Evolutionary conservation across 1,140 invertebrate genomes (phyloP).

Genomic region (Latrodectus geometricus): DNA sequence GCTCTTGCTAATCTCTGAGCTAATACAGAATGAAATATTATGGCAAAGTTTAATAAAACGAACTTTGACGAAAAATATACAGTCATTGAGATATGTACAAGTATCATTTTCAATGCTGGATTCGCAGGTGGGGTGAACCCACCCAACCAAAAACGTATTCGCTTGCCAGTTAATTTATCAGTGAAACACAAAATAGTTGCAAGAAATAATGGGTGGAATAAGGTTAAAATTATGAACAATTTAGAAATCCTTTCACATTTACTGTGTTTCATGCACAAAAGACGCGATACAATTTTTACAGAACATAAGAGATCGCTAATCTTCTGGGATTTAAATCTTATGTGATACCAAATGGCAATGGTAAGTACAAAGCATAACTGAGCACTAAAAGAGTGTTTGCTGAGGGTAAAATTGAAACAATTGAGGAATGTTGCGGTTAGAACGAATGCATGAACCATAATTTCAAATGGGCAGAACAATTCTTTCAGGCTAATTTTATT

Average conservation of each 20-base stretch:
- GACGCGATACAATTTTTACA: not conserved
- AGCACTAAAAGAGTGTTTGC: no score
- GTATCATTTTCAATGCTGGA: not conserved
- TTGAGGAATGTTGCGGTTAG: no score
- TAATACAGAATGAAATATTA: not conserved
- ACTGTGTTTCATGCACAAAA: not conserved
- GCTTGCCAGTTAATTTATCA: not conserved
- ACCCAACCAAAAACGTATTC: not conserved
- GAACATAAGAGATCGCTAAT: not conserved
- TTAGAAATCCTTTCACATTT: not conserved
- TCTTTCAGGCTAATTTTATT: no score
- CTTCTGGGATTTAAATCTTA: not conserved
- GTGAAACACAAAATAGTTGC: not conserved
- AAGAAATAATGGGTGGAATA: not conserved
- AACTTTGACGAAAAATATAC: not conserved
- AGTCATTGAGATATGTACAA: not conserved
- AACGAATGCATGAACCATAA: no score
- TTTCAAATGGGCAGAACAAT: no score
- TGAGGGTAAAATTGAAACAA: no score
- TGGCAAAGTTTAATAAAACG: not conserved
- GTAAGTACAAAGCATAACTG: not conserved
- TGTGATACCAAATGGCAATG: not conserved
- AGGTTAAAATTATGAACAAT: not conserved
- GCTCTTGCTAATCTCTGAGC: not conserved
- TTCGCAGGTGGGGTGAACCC: not conserved